Evolutionary conservation across 35 echinoderm and acorn worm genomes (phyloP), one percentile per base, ranked within the genome.

Genomic region (Heliocidaris tuberculata): DNA sequence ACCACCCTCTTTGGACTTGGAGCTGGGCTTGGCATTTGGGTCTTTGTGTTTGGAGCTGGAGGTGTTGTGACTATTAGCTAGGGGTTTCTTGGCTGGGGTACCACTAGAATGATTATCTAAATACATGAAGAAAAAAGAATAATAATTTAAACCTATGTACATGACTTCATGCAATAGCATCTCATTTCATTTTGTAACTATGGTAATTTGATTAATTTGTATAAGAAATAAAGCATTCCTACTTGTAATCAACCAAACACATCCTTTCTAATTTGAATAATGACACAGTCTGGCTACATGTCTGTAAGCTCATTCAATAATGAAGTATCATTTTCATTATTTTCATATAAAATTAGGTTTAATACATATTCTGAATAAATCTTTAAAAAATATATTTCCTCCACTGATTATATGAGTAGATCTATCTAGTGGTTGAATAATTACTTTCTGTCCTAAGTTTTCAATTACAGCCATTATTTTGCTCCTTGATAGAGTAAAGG

Each of bases 11-110:
- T 89, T 89, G 0, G 87, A 89, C 87, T 89, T 89, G 65, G 65
- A 78, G 27, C 65, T 78, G 1, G 87, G 87, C 47, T 89, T 94
- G 94, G 47, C 47, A 95, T 95, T 95, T 31, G 94, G 94, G 50
- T 95, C 92, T 49, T 31, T 93, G 31, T 48, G 92, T 31, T 94
- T 94, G 13, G 91, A 59, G 4, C 91, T 59, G 50, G 91, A 93
- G 11, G 91, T 50, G 91, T 93, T 93, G 50, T 93, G 91, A 59
- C 91, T 93, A 48, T 93, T 93, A 13, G 91, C 16, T 48, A 93
- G 50, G 10, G 91, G 91, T 93, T 93, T 93, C 91, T 93, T 93
- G 48, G 91, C 47, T 12, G 48, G 48, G 29, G 19, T 59, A 4
- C 50, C 27, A 6, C 91, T 59, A 49, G 91, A 93, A 93, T 93